Conservation (phyloP, 2,113 vertebrate species). For the human (Homo sapiens) region GRCh38 chr2:211757001-211757500, state of each 20-base stretch:
- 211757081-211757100: slow-evolving; percentile 66
- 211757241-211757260: slow-evolving; percentile 80
- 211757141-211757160: slow-evolving; percentile 58
- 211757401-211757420: not conserved
- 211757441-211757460: not conserved
- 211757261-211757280: slow-evolving; percentile 64
- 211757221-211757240: slow-evolving; percentile 72
- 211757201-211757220: slow-evolving; percentile 58
- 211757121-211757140: slow-evolving; percentile 60
- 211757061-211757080: slow-evolving; percentile 68
- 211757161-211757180: slow-evolving; percentile 73
- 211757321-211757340: not conserved
- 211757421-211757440: not conserved
- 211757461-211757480: not conserved
- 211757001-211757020: slow-evolving; percentile 39
- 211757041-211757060: slow-evolving; percentile 62
- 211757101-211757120: slow-evolving; percentile 70
- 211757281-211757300: slow-evolving; percentile 56
- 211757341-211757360: not conserved
- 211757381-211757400: not conserved
- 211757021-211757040: slow-evolving; percentile 73
- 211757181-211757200: slow-evolving; percentile 70
- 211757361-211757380: not conserved
- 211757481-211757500: not conserved
- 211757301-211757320: not conserved